phyloP scores from a whole-genome alignment of 2,113 vertebrate genomes.

The Nestor notabilis region DNA sequence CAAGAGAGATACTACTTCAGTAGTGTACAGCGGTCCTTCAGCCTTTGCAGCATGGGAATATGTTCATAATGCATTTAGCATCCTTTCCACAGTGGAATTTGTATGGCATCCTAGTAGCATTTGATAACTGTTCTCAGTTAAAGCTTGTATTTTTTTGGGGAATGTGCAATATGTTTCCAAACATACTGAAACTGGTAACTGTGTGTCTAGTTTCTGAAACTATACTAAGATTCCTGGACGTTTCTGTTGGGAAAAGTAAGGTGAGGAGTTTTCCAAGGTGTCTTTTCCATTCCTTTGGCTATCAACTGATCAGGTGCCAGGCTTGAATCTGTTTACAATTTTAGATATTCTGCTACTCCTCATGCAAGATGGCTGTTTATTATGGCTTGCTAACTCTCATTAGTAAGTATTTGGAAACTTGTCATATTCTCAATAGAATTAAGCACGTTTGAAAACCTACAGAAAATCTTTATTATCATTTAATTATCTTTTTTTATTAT shows the following conservation, averaged over 20 bases:
- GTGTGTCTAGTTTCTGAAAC: background rate
- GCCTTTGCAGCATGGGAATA: background rate
- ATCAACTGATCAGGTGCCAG: background rate
- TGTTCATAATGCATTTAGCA: background rate
- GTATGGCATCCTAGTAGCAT: background rate
- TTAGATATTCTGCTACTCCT: background rate
- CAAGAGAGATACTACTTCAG: background rate
- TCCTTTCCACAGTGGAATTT: background rate
- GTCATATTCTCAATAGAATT: background rate
- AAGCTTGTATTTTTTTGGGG: background rate
- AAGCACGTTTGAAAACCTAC: background rate
- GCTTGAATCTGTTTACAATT: background rate
- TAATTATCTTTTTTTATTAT: too few species aligned
- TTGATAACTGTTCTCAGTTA: background rate
- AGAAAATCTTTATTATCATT: background rate
- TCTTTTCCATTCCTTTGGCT: background rate
- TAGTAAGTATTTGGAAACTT: background rate
- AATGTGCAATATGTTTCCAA: background rate
- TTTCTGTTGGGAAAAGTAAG: background rate
- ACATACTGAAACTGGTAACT: background rate
- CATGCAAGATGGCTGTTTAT: background rate
- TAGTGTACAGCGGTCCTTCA: background rate
- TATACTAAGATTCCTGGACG: background rate
- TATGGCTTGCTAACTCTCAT: background rate
- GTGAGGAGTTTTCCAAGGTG: background rate